Evolutionary conservation across 1,140 invertebrate genomes (phyloP).

Genomic region (Saccostrea glomerata): DNA sequence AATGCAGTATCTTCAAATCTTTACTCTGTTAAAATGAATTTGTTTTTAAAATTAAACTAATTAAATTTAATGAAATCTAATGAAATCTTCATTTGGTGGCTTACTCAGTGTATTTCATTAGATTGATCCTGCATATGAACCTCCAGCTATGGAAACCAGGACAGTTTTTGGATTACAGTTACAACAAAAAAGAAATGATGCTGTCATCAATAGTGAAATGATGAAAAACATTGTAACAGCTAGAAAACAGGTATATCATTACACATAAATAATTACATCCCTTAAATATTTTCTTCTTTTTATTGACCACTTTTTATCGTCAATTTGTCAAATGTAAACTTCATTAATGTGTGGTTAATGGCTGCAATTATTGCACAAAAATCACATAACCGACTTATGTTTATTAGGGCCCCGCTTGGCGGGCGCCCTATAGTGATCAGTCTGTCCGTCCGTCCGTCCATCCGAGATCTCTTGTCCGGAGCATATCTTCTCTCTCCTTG

Average conservation of each 20-base stretch:
- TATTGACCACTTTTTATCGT: too few relatives aligned
- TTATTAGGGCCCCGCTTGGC: too few relatives aligned
- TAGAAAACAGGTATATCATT: constrained; percentile 81
- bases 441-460: too few relatives aligned
- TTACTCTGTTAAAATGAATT: too few relatives aligned
- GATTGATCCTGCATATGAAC: constrained; percentile 93
- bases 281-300: not conserved
- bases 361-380: too few relatives aligned
- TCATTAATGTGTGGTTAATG: too few relatives aligned
- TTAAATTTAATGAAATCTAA: not conserved
- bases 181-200: constrained; percentile 95
- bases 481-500: too few relatives aligned
- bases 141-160: constrained; percentile 89
- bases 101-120: constrained; percentile 75
- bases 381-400: too few relatives aligned
- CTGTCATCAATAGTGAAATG: constrained; percentile 87
- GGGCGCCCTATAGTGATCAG: too few relatives aligned
- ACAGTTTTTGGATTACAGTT: constrained; percentile 94
- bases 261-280: not conserved
- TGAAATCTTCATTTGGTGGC: not conserved
- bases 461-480: too few relatives aligned
- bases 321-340: too few relatives aligned
- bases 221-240: constrained; percentile 92
- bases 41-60: not conserved
- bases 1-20: too few relatives aligned